Base-by-base conservation (phyloP, 2,113 vertebrate genomes). In the Hippocampus barbouri region DNA sequence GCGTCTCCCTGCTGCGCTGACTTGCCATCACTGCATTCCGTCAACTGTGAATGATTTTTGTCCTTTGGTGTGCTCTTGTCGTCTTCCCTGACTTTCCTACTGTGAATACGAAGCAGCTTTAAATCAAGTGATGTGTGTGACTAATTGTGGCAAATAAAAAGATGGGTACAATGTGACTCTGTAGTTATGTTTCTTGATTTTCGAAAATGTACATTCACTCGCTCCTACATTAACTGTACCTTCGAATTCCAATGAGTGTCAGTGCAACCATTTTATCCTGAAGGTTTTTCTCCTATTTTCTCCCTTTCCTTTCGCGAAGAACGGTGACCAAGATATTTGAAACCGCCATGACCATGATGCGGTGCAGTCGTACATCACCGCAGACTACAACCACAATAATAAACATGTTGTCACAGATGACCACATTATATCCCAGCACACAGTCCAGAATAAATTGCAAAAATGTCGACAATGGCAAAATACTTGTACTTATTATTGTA, bases 141-240 rank as follows among this genome's bases (percentile, higher is more conserved):
- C 27, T 34, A 67, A 69, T 59, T 69, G 66, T 66, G 49, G 76
- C 82, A 72, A 69, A 85, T 88, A 89, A 89, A 87, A 25, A 82
- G 40, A 77, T 76, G 43, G 59, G 66, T 78, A 69, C 40, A 59
- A 75, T 67, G 77, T 21, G 51, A 81, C 27, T 70, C 11, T 0
- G 72, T 66, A 66, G 5, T 60, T 15, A 11, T 16, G 12, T 1
- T 5, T 30, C 4, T 30, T 25, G 23, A 20, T 53, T 53, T 53
- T 8, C 8, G 20, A 8, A 11, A 56, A 10, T 56, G 21, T 11
- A 23, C 53, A 11, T 56, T 56, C 21, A 56, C 53, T 1, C 1
- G 18, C 21, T 15, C 51, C 51, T 21, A 9, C 51, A 53, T 49
- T 51, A 7, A 51, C 18, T 51, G 6, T 7, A 7, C 18, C 49